phyloP scores from a whole-genome alignment of 35 echinoderm and acorn worm species.

The Anneissia japonica region DNA sequence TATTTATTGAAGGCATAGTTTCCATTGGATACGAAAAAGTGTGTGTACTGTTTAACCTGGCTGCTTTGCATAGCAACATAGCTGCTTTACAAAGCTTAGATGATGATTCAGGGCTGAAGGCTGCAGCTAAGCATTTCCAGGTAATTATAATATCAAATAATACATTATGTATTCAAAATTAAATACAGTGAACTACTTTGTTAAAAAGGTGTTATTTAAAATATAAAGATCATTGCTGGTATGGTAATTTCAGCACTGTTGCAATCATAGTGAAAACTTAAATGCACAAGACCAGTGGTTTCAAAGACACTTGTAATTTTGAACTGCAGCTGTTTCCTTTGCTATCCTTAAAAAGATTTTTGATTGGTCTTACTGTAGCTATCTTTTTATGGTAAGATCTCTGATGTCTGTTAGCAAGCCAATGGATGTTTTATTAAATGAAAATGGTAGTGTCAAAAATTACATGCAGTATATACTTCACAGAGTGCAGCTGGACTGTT shows the following conservation, averaged over 20 bases:
- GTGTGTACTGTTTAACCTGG: constrained; percentile 88
- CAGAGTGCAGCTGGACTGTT: constrained; percentile 85
- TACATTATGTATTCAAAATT: background rate
- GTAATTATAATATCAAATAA: constrained; percentile 39
- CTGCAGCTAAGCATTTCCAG: constrained; percentile 79
- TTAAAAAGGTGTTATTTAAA: background rate
- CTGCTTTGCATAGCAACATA: constrained; percentile 86
- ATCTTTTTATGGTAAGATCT: too few relatives aligned
- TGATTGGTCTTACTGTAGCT: too few relatives aligned
- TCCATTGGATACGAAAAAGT: constrained; percentile 66
- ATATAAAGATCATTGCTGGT: background rate
- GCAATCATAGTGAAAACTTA: too few relatives aligned
- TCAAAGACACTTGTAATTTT: too few relatives aligned
- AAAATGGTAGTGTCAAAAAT: too few relatives aligned
- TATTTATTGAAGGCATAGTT: constrained; percentile 29
- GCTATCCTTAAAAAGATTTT: too few relatives aligned
- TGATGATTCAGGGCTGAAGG: constrained; percentile 64
- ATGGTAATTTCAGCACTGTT: too few relatives aligned
- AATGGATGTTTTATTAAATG: too few relatives aligned
- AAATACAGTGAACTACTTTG: background rate
- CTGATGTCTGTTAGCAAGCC: too few relatives aligned
- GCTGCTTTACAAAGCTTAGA: constrained; percentile 61
- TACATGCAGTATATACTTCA: too few relatives aligned
- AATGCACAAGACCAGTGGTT: too few relatives aligned
- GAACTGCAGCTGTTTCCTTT: too few relatives aligned